Percentiles rank a stretch among this genome's conserved stretches.
Conservation (phyloP, 2,888 invertebrate species). For the Pheosia tremula region DNA sequence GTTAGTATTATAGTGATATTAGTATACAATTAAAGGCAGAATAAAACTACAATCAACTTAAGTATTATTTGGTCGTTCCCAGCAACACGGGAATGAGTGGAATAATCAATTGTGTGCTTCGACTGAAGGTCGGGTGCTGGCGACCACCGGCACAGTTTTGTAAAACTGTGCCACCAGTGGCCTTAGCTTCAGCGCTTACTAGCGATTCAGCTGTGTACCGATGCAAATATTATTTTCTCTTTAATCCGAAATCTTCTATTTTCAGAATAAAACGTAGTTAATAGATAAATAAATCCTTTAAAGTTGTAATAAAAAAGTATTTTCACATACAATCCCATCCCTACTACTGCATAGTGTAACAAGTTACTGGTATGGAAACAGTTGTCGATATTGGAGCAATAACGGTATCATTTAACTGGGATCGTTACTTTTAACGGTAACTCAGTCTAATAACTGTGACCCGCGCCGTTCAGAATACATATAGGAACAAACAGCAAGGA, state of each 20-base stretch:
- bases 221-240: too few species aligned
- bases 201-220: conserved; percentile 31
- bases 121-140: conserved; percentile 31
- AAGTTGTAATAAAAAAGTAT: too few species aligned
- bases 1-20: too few species aligned
- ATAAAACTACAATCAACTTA: neutral
- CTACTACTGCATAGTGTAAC: conserved; percentile 35
- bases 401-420: conserved; percentile 52
- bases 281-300: too few species aligned
- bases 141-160: conserved; percentile 23
- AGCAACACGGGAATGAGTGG: neutral
- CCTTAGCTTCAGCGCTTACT: conserved; percentile 37
- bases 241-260: too few species aligned
- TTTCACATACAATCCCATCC: conserved; percentile 23
- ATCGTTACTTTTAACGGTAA: conserved; percentile 53
- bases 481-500: neutral
- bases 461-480: conserved; percentile 17
- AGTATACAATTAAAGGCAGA: neutral
- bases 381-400: conserved; percentile 49
- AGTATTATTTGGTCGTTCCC: neutral
- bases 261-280: too few species aligned
- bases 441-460: conserved; percentile 35
- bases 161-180: too few species aligned
- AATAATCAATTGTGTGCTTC: conserved; percentile 33
- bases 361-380: conserved; percentile 38